Evolutionary conservation across 2,113 vertebrate species (phyloP).

Genomic region (Antennarius striatus): DNA sequence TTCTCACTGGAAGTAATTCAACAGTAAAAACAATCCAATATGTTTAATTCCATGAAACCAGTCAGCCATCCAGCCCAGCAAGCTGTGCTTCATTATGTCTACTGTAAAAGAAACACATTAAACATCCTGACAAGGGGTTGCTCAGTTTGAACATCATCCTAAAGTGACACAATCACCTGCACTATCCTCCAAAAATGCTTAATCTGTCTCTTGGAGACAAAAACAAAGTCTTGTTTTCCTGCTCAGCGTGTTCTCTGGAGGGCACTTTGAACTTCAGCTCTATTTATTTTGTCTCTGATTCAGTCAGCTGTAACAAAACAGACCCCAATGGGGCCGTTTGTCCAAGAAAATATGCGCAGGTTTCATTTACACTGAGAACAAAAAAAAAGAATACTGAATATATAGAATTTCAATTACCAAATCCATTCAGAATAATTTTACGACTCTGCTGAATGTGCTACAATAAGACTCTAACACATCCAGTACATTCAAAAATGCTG

Average conservation of each 20-base stretch:
- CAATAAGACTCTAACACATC: neutral
- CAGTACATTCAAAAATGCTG: neutral
- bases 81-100: constrained; percentile 13
- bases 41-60: neutral
- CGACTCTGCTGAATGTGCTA: neutral
- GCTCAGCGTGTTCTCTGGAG: constrained; percentile 31
- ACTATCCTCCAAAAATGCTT: constrained; percentile 43
- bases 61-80: neutral
- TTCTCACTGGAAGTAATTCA: no score
- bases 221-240: constrained; percentile 50
- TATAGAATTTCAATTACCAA: neutral
- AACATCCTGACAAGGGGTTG: constrained; percentile 17
- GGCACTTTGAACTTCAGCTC: constrained; percentile 37
- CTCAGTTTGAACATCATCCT: constrained; percentile 44
- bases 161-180: constrained; percentile 43
- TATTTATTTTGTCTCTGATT: constrained; percentile 60
- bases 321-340: constrained; percentile 28
- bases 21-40: no score
- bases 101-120: constrained; percentile 25
- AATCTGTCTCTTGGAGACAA: constrained; percentile 45
- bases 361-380: neutral
- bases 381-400: neutral
- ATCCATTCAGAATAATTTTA: neutral
- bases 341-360: constrained; percentile 33
- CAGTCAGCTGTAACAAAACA: constrained; percentile 43